These are phyloP conservation scores for Cranoglanis bouderius DNA, from an alignment of 2,113 vertebrate genomes.

Conservation along the genomic window DNA sequence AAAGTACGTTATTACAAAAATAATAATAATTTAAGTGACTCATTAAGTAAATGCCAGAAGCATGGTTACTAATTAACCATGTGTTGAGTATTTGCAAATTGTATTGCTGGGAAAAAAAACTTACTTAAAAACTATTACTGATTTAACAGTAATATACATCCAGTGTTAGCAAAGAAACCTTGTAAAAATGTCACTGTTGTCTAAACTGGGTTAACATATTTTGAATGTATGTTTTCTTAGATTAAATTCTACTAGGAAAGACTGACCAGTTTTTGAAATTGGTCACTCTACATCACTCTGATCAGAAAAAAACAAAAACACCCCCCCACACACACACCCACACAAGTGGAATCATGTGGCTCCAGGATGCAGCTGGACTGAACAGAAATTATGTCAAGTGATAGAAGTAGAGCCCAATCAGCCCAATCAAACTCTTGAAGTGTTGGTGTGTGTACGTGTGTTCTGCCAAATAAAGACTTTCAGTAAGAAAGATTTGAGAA, in stretches of 20 bases:
- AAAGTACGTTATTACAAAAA: neutral
- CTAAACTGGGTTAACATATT: neutral
- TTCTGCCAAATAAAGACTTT: conserved; percentile 4
- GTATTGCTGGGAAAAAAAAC: neutral
- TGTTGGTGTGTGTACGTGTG: neutral
- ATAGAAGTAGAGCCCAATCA: conserved; percentile 25
- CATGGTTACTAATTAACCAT: neutral
- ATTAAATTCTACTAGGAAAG: neutral
- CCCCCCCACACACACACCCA: neutral
- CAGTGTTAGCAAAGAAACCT: neutral
- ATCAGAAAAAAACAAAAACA: neutral
- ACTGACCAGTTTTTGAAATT: no score
- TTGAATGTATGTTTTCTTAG: neutral
- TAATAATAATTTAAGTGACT: no score
- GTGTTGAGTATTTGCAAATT: neutral
- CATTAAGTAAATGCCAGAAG: no score
- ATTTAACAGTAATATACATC: neutral
- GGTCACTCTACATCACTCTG: neutral
- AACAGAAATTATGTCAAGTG: conserved; percentile 11
- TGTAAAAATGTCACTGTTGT: neutral
- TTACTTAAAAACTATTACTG: neutral
- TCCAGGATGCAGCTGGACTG: neutral
- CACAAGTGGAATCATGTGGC: neutral
- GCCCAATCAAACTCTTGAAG: conserved; percentile 13
- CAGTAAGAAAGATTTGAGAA: neutral